Conservation (phyloP, 64 coral and sea anemone species). For the Montipora foliosa region DNA sequence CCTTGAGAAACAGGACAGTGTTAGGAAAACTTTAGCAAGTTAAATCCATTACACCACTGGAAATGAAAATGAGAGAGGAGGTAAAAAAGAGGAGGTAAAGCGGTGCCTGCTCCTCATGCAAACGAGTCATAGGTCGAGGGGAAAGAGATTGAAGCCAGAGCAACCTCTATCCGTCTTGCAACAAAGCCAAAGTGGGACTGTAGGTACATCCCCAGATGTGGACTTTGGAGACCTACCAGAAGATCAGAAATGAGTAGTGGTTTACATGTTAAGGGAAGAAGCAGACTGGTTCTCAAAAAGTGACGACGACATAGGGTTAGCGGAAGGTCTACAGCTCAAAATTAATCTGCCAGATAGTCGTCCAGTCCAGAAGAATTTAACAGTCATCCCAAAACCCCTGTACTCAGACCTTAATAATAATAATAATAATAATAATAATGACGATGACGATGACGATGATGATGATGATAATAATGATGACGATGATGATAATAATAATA, state of each 20-base stretch:
- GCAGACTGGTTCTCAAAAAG: slow-evolving; percentile 21
- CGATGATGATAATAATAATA: no score
- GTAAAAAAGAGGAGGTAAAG: background rate
- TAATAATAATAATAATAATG: no score
- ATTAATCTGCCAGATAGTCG: slow-evolving; percentile 27
- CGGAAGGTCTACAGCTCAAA: slow-evolving; percentile 28
- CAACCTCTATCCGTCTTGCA: background rate
- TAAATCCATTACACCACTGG: slow-evolving; percentile 43
- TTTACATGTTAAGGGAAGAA: slow-evolving; percentile 38
- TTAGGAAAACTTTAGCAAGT: slow-evolving; percentile 35
- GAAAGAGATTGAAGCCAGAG: background rate
- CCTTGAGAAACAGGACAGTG: slow-evolving; percentile 29
- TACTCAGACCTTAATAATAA: background rate
- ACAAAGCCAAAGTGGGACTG: background rate
- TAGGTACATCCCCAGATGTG: background rate
- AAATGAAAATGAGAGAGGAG: slow-evolving; percentile 14
- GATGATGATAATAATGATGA: no score
- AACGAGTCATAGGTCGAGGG: background rate
- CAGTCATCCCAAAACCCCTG: slow-evolving; percentile 33
- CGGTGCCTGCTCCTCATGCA: background rate
- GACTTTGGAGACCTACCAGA: slow-evolving; percentile 12
- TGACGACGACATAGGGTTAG: slow-evolving; percentile 20
- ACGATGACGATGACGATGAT: no score
- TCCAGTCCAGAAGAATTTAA: slow-evolving; percentile 47
- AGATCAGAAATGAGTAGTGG: slow-evolving; percentile 20